phyloP scores from a whole-genome alignment of 2,888 invertebrate species.

The Norana najaformis region DNA sequence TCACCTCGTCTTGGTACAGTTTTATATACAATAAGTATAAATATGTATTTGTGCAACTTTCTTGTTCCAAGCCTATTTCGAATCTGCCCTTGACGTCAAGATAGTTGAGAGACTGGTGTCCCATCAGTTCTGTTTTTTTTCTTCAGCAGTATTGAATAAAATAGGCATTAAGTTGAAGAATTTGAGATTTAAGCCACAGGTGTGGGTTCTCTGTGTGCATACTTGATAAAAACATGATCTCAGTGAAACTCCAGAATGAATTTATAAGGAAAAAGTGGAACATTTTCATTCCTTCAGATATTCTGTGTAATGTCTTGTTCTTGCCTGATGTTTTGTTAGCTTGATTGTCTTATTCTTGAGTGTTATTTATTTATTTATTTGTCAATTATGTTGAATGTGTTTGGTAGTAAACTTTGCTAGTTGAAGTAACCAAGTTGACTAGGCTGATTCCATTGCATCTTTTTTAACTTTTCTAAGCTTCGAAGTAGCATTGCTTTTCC shows the following conservation, averaged over 20 bases:
- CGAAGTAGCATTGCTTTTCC: not conserved
- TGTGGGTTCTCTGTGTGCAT: not conserved
- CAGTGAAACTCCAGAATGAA: not conserved
- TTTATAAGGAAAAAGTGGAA: not conserved
- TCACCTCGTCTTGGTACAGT: too few species aligned
- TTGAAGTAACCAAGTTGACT: not conserved
- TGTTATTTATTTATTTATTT: conserved; percentile 13
- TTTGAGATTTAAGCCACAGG: not conserved
- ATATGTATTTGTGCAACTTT: too few species aligned
- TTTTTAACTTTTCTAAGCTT: not conserved
- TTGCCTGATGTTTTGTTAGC: not conserved
- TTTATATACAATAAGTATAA: too few species aligned
- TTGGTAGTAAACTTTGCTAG: not conserved
- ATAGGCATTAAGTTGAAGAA: not conserved
- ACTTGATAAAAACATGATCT: not conserved
- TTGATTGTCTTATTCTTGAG: not conserved
- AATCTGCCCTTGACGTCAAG: too few species aligned
- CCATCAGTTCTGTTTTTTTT: not conserved
- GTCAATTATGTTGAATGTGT: not conserved
- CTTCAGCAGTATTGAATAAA: not conserved
- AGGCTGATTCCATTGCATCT: not conserved
- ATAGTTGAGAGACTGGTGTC: too few species aligned
- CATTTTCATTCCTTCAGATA: not conserved
- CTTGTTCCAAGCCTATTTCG: too few species aligned
- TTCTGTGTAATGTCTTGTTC: not conserved